Conservation (phyloP, 2,888 invertebrate genomes). For the Drosophila barbarae region DNA sequence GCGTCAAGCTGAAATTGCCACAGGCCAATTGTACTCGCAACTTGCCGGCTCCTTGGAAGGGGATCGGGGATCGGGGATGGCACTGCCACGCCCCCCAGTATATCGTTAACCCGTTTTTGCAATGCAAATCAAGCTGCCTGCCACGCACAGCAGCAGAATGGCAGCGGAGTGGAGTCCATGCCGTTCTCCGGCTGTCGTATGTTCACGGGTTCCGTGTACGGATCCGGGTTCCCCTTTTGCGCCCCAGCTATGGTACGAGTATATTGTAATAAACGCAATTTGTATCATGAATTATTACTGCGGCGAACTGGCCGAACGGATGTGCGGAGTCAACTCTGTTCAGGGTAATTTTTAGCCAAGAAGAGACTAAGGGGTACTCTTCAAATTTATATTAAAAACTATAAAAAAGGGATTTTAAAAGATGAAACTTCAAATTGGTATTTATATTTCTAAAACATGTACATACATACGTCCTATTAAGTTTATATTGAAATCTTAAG, state of each 20-base stretch:
- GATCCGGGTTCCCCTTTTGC: conserved; percentile 14
- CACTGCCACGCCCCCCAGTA: conserved; percentile 15
- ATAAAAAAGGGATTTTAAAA: neutral
- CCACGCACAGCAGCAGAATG: conserved; percentile 27
- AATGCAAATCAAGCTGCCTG: conserved; percentile 57
- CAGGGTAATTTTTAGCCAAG: too few relatives aligned
- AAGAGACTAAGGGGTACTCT: neutral
- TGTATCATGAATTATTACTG: conserved; percentile 75
- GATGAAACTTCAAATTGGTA: neutral
- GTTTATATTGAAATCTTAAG: neutral
- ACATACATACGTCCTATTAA: neutral
- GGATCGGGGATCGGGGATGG: neutral
- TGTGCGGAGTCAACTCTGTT: conserved; percentile 47
- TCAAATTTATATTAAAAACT: neutral
- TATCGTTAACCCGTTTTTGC: conserved; percentile 46
- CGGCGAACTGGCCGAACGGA: conserved; percentile 61
- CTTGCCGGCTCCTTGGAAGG: conserved; percentile 1
- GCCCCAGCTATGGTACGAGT: conserved; percentile 34
- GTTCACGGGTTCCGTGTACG: conserved; percentile 33
- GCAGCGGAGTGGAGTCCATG: conserved; percentile 11
- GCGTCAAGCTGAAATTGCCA: conserved; percentile 38
- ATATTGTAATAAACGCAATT: conserved; percentile 76
- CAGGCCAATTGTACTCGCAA: conserved; percentile 35
- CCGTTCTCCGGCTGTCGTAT: conserved; percentile 12
- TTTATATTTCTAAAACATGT: neutral